Conservation (phyloP, 2,888 invertebrate species). For the Conomelus anceps region DNA sequence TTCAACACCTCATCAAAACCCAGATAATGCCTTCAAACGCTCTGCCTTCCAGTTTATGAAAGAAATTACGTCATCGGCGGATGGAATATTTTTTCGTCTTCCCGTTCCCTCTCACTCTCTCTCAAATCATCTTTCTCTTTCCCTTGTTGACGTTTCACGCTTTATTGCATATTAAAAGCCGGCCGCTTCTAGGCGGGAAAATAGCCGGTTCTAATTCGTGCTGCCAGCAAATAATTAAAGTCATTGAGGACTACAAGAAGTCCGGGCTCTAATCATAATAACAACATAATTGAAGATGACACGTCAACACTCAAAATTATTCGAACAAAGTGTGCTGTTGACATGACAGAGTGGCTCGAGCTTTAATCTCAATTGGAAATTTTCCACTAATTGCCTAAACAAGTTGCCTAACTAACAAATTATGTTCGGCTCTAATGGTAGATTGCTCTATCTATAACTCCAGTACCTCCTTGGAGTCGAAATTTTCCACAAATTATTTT, state of each 20-base stretch:
- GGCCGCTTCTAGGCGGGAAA: no score
- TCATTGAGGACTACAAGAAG: no score
- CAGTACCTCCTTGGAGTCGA: background rate
- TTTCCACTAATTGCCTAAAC: background rate
- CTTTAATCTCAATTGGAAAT: background rate
- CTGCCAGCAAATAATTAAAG: no score
- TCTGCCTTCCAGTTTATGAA: background rate
- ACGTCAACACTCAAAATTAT: no score
- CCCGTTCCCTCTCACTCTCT: background rate
- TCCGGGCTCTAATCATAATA: no score
- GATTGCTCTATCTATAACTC: background rate
- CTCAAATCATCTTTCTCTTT: background rate
- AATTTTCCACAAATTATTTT: background rate
- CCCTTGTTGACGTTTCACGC: background rate
- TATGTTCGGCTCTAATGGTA: background rate
- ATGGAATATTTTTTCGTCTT: background rate
- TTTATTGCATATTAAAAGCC: background rate
- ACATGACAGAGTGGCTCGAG: background rate
- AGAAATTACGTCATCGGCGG: background rate
- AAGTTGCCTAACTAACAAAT: no score
- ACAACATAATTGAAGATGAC: no score
- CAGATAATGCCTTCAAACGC: background rate
- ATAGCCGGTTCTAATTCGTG: no score
- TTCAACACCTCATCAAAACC: no score
- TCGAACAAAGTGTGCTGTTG: no score